Conservation (phyloP, 2,888 invertebrate species). For the Lasioglossum figueresi region DNA sequence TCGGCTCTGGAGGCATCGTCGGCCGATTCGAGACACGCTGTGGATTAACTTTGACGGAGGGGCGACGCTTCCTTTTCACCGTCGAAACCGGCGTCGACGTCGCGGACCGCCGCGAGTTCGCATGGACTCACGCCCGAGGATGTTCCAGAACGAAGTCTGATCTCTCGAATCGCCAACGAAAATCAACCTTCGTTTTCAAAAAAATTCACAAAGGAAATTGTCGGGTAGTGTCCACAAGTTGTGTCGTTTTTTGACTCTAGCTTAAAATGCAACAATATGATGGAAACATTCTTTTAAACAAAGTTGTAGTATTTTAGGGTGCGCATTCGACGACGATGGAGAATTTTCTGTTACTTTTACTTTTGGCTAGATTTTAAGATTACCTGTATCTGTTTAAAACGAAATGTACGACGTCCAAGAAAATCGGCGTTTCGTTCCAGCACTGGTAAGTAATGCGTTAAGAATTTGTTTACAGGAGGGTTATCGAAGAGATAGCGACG, state of each 20-base stretch:
- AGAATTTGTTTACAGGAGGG: background rate
- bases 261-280: background rate
- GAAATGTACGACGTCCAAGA: background rate
- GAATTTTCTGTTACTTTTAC: background rate
- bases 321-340: background rate
- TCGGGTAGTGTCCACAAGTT: background rate
- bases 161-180: background rate
- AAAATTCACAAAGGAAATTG: background rate
- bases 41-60: constrained; percentile 65
- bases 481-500: background rate
- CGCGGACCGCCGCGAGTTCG: constrained; percentile 29
- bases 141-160: constrained; percentile 37
- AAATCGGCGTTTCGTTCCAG: no score
- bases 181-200: background rate
- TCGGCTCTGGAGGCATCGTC: constrained; percentile 58
- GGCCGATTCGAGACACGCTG: constrained; percentile 58
- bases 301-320: rapidly evolving
- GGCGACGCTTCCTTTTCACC: constrained; percentile 56
- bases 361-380: background rate
- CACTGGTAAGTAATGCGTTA: background rate
- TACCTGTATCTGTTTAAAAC: background rate
- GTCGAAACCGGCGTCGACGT: constrained; percentile 43
- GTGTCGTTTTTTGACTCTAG: background rate
- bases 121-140: constrained; percentile 29
- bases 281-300: background rate